Base-by-base conservation (phyloP, 2,797 vertebrate species). In the Glyptemys insculpta region DNA sequence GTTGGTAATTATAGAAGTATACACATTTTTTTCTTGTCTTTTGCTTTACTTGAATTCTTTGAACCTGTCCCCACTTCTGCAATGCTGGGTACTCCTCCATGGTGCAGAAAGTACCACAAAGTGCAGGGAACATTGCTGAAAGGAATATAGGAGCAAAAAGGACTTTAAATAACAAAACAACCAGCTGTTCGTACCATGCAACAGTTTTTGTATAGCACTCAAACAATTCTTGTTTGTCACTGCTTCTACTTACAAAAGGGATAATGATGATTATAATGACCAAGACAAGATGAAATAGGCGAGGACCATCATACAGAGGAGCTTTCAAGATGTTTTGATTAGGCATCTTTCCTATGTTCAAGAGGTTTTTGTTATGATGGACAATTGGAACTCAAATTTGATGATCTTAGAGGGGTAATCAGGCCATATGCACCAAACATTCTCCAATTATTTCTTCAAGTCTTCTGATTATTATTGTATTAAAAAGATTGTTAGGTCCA, bases 221-320 rank as follows among this genome's bases (percentile, higher is more conserved):
- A 96, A 78, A 95, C 76, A 91, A 25, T 88, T 96, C 81, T 80
- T 83, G 25, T 80, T 88, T 96, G 92, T 92, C 85, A 83, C 90
- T 94, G 87, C 85, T 96, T 96, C 79, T 90, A 91, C 88, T 91
- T 94, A 93, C 86, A 87, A 94, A 95, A 95, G 94, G 92, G 89
- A 93, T 56, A 83, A 86, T 31, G 14, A 89, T 1, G 14, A 91
- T 82, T 96, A 54, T 86, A 79, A 93, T 96, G 87, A 79, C 12
- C 1, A 93, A 91, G 92, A 93, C 34, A 85, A 83, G 90, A 96
- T 94, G 83, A 97, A 95, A 94, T 91, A 96, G 91, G 59, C 41
- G 93, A 95, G 81, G 52, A 78, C 21, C 23, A 88, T 91, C 37
- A 57, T 81, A 95, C 86, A 88, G 27, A 53, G 89, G 74, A 83